These are phyloP conservation scores for Carassius carassius DNA, from an alignment of 2,113 vertebrate genomes.

Conservation along the genomic window DNA sequence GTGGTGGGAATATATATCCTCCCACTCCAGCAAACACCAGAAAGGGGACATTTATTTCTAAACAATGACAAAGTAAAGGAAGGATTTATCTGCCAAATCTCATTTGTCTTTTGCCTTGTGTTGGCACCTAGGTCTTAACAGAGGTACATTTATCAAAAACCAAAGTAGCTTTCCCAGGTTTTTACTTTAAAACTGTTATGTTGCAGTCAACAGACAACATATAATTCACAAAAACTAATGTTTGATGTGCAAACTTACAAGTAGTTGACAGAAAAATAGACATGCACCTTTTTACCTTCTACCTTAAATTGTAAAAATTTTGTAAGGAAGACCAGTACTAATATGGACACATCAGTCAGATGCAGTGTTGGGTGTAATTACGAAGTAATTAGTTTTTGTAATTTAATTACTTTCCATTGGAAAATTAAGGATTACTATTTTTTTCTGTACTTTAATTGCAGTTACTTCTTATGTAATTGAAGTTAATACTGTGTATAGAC, in stretches of 20 bases:
- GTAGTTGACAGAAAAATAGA: background rate
- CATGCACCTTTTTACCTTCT: background rate
- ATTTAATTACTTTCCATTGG: too few relatives aligned
- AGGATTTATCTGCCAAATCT: constrained; percentile 45
- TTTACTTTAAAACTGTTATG: constrained; percentile 10
- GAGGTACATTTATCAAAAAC: constrained; percentile 9
- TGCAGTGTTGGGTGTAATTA: too few relatives aligned
- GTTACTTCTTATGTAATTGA: too few relatives aligned
- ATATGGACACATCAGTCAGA: background rate
- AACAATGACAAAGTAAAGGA: constrained; percentile 19
- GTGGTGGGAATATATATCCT: constrained; percentile 48
- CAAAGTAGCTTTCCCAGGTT: background rate
- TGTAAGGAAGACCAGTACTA: background rate
- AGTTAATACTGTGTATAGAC: too few relatives aligned
- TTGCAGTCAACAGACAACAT: background rate
- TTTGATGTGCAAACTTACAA: background rate
- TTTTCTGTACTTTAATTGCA: too few relatives aligned
- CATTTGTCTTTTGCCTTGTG: constrained; percentile 32
- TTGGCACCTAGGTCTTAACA: constrained; percentile 35
- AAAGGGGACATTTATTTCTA: constrained; percentile 25
- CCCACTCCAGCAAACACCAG: constrained; percentile 45
- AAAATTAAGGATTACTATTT: too few relatives aligned
- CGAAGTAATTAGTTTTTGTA: too few relatives aligned
- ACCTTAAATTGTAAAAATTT: background rate
- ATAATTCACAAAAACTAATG: background rate